Base-by-base conservation (phyloP, 2,797 vertebrate species). In the Etheostoma perlongum region DNA sequence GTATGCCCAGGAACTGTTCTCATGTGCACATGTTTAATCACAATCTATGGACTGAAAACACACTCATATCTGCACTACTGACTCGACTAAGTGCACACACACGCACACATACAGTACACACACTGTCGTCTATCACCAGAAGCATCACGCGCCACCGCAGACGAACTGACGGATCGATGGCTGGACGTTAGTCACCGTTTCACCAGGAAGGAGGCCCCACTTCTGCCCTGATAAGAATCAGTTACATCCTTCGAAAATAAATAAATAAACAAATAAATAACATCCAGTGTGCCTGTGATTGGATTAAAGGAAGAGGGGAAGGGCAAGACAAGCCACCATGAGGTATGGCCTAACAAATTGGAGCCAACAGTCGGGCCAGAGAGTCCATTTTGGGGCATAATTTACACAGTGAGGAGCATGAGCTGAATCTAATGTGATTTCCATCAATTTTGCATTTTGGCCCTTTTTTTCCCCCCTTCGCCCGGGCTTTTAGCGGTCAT, bases 221-320 rank as follows among this genome's bases (percentile, higher is more conserved):
- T 92, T 90, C 90, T 76, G 87, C 65, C 81, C 86, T 64, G 93
- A 94, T 94, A 94, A 94, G 83, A 93, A 95, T 93, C 92, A 75
- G 81, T 88, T 92, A 84, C 91, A 93, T 94, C 93, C 92, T 93
- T 91, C 23, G 85, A 91, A 91, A 94, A 95, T 88, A 95, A 93
- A 94, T 93, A 95, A 94, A 95, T 93, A 95, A 94, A 93, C 90
- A 95, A 95, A 95, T 94, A 94, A 95, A 95, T 93, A 95, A 92
- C 92, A 89, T 94, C 91, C 90, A 91, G 81, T 76, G 89, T 89
- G 88, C 90, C 90, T 82, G 62, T 93, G 91, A 95, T 95, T 85
- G 85, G 88, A 95, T 95, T 95, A 95, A 84, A 92, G 83, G 81
- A 85, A 89, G 89, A 92, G 79, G 74, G 83, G 88, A 88, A 88